Evolutionary conservation across 2,888 invertebrate genomes (phyloP).

Genomic region (Drosophila helvetica): DNA sequence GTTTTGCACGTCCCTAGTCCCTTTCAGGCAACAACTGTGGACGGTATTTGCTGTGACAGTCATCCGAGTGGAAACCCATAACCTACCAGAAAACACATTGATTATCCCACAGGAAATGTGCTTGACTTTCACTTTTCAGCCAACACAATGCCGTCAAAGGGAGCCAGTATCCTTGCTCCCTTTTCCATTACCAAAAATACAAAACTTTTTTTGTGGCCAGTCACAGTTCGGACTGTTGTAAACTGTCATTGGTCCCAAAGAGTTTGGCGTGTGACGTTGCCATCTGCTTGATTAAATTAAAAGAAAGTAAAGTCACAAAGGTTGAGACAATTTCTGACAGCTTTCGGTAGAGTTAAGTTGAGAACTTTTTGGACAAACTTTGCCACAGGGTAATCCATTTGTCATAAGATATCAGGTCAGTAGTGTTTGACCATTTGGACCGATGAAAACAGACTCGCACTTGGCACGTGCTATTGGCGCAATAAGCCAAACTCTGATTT

Average conservation of each 20-base stretch:
- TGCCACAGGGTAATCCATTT: conserved; percentile 37
- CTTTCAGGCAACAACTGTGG: not conserved
- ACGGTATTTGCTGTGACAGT: not conserved
- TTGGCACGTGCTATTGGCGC: conserved; percentile 22
- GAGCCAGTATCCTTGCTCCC: no score
- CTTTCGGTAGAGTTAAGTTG: not conserved
- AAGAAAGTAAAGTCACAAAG: not conserved
- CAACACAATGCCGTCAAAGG: not conserved
- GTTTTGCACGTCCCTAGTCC: no score
- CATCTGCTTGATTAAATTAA: not conserved
- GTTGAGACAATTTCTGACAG: not conserved
- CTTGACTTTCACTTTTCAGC: not conserved
- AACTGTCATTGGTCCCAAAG: not conserved
- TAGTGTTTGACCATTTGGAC: conserved; percentile 1
- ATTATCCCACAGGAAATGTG: not conserved
- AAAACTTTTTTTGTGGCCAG: not conserved
- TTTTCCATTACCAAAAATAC: no score
- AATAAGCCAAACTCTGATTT: not conserved
- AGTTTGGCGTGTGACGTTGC: not conserved
- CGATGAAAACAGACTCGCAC: not conserved
- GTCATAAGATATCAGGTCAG: conserved; percentile 25
- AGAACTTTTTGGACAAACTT: conserved; percentile 1
- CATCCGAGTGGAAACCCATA: not conserved
- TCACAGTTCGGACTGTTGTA: not conserved
- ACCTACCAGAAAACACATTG: not conserved